phyloP scores from a whole-genome alignment of 1,140 invertebrate species.

The Calliopsis andreniformis region DNA sequence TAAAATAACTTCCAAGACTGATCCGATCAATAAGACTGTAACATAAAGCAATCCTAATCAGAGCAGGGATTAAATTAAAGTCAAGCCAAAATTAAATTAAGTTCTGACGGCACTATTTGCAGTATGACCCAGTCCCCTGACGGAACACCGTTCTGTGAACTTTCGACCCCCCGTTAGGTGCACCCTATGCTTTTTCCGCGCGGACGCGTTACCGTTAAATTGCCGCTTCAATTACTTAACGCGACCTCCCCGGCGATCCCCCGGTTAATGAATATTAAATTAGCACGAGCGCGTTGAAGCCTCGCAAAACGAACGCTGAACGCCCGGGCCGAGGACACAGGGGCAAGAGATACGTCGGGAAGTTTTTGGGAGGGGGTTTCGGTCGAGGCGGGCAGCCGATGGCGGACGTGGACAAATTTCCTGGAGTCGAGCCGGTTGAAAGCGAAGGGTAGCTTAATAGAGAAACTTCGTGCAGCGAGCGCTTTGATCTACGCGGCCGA shows the following conservation, averaged over 20 bases:
- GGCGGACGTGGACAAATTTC: slow-evolving; percentile 50
- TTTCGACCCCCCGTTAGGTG: background rate
- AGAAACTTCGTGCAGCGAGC: slow-evolving; percentile 44
- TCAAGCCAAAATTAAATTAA: too few species aligned
- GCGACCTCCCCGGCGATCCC: background rate
- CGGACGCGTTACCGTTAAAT: background rate
- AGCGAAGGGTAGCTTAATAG: slow-evolving; percentile 51
- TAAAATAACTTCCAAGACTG: too few species aligned
- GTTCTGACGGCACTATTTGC: too few species aligned
- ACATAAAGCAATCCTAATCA: too few species aligned
- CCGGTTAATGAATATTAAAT: slow-evolving; percentile 44
- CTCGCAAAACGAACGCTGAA: background rate
- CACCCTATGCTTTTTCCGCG: background rate
- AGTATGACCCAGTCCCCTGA: too few species aligned
- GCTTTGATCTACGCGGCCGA: slow-evolving; percentile 55
- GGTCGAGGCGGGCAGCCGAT: slow-evolving; percentile 1
- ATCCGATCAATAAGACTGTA: too few species aligned
- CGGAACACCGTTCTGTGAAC: background rate
- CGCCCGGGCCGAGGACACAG: too few species aligned
- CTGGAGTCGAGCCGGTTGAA: slow-evolving; percentile 35
- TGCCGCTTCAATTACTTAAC: slow-evolving; percentile 6
- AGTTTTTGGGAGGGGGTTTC: slow-evolving; percentile 16
- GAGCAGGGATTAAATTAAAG: too few species aligned
- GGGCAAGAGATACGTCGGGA: background rate
- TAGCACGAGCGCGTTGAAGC: slow-evolving; percentile 14